A percentile compares a stretch with the other conserved stretches of the same genome.
phyloP scores from a whole-genome alignment of 2,113 vertebrate species.

The Lichenostomus cassidix region DNA sequence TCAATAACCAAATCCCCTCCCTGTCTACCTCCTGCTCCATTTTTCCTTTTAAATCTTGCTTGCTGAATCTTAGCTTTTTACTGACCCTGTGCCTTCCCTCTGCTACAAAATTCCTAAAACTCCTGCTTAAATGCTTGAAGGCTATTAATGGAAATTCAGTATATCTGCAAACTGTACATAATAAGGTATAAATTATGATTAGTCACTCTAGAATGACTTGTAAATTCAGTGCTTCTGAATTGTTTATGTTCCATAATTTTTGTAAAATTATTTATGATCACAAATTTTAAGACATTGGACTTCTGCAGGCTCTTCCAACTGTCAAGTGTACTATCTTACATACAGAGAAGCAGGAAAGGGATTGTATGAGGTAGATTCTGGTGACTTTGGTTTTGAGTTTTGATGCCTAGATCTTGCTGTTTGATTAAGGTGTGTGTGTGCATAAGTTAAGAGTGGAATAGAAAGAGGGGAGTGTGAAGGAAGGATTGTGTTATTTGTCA shows the following conservation, averaged over 20 bases:
- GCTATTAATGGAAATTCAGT: slow-evolving; percentile 41
- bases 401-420: neutral
- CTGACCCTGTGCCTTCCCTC: neutral
- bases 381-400: neutral
- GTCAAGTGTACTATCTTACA: neutral
- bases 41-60: neutral
- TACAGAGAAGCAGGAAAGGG: neutral
- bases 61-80: neutral
- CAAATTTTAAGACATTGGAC: neutral
- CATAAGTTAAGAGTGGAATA: neutral
- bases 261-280: neutral
- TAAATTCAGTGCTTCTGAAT: neutral
- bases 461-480: neutral
- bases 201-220: neutral
- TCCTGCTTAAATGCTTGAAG: slow-evolving; percentile 33
- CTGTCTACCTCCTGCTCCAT: neutral
- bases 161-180: neutral
- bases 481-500: neutral
- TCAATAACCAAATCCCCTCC: neutral
- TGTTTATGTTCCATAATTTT: neutral
- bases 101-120: neutral
- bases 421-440: neutral
- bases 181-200: neutral
- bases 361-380: neutral
- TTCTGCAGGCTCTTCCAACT: neutral